Base-by-base conservation (phyloP, 2,113 vertebrate species). In the Smithornis capensis region DNA sequence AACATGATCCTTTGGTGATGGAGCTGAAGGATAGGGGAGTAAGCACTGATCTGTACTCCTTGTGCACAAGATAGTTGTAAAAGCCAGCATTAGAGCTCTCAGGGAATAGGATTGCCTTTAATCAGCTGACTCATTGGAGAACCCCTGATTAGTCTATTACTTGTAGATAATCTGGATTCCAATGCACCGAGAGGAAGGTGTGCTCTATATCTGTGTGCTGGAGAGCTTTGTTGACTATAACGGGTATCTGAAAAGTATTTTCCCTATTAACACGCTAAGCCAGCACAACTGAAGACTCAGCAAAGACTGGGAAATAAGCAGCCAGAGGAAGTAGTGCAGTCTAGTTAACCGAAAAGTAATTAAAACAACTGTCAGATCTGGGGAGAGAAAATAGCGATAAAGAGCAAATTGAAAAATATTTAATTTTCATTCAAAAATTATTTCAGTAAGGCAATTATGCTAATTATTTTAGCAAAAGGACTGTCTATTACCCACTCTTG, bases 141-240 rank as follows among this genome's bases (percentile, higher is more conserved):
- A 60, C 37, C 27, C 42, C 50, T 85, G 42, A n/a, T 85, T 83
- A 91, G 62, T 76, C n/a, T 74, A 47, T 67, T 90, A 73, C 23
- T 70, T 38, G 33, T 44, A 80, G 82, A 50, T 95, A 86, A 93
- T 92, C 91, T 85, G 82, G 67, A 80, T 94, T 95, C 55, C 65
- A 42, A 42, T 21, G 35, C 59, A 62, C 33, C 45, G 56, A 85
- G 85, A 76, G 23, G 55, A 74, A 77, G 6, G 42, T n/a, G 19
- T 15, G 9, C 10, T 84, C 81, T 74, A 59, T n/a, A 84, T 40
- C 25, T 4, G 4, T 33, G 24, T 49, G 24, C 45, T 74, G 59
- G 42, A 91, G 81, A 89, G 81, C 45, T 59, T 35, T 85, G 35
- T 17, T 35, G 71, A 28, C 47, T 55, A 6, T 19, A 49, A 44